Conservation (phyloP, 2,113 vertebrate genomes). For the Dipodomys ordii region DNA sequence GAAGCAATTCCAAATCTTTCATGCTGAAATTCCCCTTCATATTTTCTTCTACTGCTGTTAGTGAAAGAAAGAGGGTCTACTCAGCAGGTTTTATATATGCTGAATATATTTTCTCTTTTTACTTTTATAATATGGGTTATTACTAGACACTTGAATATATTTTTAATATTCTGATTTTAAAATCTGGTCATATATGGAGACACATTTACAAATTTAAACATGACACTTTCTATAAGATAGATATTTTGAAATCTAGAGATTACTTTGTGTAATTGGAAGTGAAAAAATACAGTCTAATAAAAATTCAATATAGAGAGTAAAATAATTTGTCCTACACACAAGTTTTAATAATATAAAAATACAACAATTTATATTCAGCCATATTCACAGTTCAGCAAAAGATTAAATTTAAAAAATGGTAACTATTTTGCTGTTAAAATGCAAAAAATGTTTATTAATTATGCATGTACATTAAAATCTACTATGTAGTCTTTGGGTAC, state of each 20-base stretch:
- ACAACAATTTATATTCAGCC: background rate
- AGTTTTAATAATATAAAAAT: background rate
- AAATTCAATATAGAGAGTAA: background rate
- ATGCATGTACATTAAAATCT: background rate
- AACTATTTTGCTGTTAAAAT: background rate
- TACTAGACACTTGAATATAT: background rate
- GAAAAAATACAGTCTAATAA: background rate
- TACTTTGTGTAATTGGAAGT: background rate
- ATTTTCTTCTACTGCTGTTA: slow-evolving; percentile 62
- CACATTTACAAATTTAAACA: background rate
- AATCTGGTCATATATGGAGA: background rate
- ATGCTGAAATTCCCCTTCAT: slow-evolving; percentile 78
- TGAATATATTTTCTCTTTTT: slow-evolving; percentile 50
- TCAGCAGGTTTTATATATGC: slow-evolving; percentile 65
- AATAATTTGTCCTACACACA: background rate
- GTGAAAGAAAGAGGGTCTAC: slow-evolving; percentile 5
- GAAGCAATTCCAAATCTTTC: slow-evolving; percentile 80
- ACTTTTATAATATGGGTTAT: background rate
- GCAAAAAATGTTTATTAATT: background rate
- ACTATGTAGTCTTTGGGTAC: background rate
- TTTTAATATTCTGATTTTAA: background rate
- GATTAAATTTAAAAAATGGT: background rate
- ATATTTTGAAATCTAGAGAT: background rate
- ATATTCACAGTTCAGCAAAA: background rate
- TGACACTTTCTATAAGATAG: background rate